Base-by-base conservation (phyloP, 2,888 invertebrate genomes). In the Chrysomela aeneicollis region DNA sequence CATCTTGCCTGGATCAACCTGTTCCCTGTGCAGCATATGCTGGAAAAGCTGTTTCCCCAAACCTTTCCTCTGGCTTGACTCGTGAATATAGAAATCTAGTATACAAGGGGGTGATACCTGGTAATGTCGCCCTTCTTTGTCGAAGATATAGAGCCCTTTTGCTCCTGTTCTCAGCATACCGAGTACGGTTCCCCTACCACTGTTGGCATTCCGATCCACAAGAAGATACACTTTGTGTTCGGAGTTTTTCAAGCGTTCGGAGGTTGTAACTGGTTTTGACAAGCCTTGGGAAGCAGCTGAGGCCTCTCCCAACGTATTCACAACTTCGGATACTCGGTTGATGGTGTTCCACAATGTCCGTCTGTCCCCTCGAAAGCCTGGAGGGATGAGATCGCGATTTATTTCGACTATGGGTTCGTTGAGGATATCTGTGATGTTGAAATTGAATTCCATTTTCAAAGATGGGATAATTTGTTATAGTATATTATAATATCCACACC, bases 51-150 rank as follows among this genome's bases (percentile, higher is more conserved):
- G 83, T 76, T 90, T 92, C 2, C 98, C 98, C 78, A 90, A 87
- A 1, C 98, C 98, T 79, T 87, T 87, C 61, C 97, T 89, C 83
- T 97, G 97, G 53, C 89, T 87, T 2, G 91, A 88, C 79, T 91
- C 91, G 77, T 93, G 88, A 21, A 98, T 88, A 82, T 92, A 98
- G 85, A 98, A 98, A 82, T 98, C 98, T 52, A 98, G 87, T 62
- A 98, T 88, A 81, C 97, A 97, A 12, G 94, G 85, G 0, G 96
- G 92, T 70, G 91, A 88, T 63, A 92, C 86, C 81, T 95, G 93
- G 79, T 89, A 90, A 72, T 92, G 90, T 54, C 85, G 84, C 15
- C 90, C 90, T 60, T 84, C 82, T 73, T 87, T 86, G 80, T 94
- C 92, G 80, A 90, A 91, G 58, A 98, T 87, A 85, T 93, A 98